These are phyloP conservation scores for Drosophila simulans DNA, from an alignment of 1,140 invertebrate genomes.

Conservation along the genomic window DNA sequence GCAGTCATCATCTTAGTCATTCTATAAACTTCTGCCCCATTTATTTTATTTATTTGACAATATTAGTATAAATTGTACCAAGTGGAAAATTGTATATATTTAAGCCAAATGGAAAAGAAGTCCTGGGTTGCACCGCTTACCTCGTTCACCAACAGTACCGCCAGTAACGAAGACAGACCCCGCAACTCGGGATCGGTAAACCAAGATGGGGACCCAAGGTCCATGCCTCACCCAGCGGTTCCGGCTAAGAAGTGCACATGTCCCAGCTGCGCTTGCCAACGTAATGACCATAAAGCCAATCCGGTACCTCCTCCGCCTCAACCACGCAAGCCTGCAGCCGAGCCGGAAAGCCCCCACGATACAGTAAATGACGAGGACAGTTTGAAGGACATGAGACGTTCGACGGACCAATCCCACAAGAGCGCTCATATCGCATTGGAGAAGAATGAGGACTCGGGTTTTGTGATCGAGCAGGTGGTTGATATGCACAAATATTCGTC, in stretches of 20 bases:
- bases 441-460: neutral
- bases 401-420: neutral
- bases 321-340: neutral
- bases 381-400: neutral
- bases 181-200: neutral
- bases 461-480: neutral
- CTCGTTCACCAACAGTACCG: neutral
- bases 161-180: too few relatives aligned
- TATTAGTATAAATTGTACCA: neutral
- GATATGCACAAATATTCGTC: neutral
- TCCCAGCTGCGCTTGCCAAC: neutral
- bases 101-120: conserved; percentile 1
- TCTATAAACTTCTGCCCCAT: neutral
- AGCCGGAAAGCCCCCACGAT: too few relatives aligned
- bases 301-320: neutral
- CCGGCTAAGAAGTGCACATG: conserved; percentile 3
- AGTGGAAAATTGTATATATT: neutral
- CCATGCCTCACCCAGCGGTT: too few relatives aligned
- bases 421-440: neutral
- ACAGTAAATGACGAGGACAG: neutral
- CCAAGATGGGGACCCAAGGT: neutral
- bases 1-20: neutral
- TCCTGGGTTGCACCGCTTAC: conserved; percentile 5
- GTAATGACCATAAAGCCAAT: neutral
- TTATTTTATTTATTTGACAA: neutral